Evolutionary conservation across 2,113 vertebrate species (phyloP).

Genomic region (Phalacrocorax brasilianus): DNA sequence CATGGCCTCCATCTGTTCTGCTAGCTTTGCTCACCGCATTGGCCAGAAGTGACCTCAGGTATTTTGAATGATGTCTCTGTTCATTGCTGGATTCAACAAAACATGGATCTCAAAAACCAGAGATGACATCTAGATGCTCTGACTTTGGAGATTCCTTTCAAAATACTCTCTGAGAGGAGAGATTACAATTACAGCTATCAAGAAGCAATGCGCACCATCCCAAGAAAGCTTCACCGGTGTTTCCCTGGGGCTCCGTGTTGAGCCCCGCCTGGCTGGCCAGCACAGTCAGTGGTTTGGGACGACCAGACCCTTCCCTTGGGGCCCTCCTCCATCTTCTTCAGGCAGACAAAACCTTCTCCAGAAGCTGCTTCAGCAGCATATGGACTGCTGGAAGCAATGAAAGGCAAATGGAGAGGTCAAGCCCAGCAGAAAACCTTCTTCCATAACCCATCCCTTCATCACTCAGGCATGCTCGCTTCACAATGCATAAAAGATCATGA

Average conservation of each 20-base stretch:
- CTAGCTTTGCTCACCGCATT: neutral
- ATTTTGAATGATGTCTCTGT: neutral
- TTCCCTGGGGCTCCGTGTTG: neutral
- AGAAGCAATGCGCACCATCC: neutral
- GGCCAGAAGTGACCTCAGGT: neutral
- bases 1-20: neutral
- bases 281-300: accelerated
- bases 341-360: neutral
- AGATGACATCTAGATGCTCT: neutral
- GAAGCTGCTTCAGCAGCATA: neutral
- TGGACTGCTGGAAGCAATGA: neutral
- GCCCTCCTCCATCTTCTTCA: neutral
- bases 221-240: neutral
- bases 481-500: neutral
- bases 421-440: neutral
- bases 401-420: neutral
- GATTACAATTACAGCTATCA: neutral
- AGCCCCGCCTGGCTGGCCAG: neutral
- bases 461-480: accelerated
- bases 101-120: neutral
- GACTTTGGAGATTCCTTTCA: neutral
- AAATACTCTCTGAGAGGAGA: neutral
- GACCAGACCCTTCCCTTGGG: neutral
- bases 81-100: neutral
- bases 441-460: neutral